Evolutionary conservation across 1,140 invertebrate genomes (phyloP), one percentile per base, ranked within the genome.

Genomic region (Formica exsecta): DNA sequence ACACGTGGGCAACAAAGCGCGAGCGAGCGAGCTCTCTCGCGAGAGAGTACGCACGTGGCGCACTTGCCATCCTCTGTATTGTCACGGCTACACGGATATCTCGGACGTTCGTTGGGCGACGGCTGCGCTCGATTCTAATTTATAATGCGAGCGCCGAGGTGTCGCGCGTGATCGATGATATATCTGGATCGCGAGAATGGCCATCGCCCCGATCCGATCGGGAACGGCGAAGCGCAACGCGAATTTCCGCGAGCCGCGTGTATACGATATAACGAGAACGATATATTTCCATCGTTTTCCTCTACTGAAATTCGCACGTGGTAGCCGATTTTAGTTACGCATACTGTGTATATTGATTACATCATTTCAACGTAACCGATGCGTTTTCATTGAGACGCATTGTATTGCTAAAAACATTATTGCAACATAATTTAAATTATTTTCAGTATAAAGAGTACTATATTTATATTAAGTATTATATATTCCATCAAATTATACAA

Each of bases 91-190:
- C 66, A 59, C n/a, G 11, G 32, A 62, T 54, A 25, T 57, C 57
- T 48, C 73, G 74, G 41, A 66, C 41, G 48, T 16, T 77, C 66
- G 66, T 54, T 80, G 61, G 48, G 51, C 48, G 51, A 76, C 25
- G 38, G 13, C 16, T 36, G 22, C 29, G 16, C 9, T 59, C 64
- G 48, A 11, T 13, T 83, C 75, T 77, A 77, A 79, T 85, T 77
- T 77, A 85, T 85, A 77, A 85, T 85, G n/a, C 4, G n/a, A 16
- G n/a, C 59, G 25, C 70, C 22, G 57, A 80, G 36, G 62, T 48
- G 75, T 80, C 62, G 22, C 36, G 32, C 51, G 54, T 76, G 51
- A 89, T 54, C 61, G 80, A 71, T 75, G 65, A 87, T 81, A 44
- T 83, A 64, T 64, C 76, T 25, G n/a, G 54, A 68, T 62, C 54